phyloP scores from a whole-genome alignment of 2,113 vertebrate genomes.

The Pagrus major region DNA sequence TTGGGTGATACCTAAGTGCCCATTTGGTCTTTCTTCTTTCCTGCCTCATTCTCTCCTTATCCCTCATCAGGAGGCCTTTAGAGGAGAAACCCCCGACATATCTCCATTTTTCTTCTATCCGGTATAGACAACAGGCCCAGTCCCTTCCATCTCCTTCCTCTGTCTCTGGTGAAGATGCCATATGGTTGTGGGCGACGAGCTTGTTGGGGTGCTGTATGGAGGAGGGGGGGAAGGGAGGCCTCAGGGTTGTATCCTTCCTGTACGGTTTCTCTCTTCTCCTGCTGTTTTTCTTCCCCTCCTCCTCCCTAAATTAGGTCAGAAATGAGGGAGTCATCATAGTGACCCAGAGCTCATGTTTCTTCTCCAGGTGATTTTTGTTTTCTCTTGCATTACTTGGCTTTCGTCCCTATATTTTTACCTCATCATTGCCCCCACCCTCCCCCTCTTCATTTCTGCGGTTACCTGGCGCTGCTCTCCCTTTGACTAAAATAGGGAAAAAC shows the following conservation, averaged over 20 bases:
- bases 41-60: not conserved
- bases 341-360: constrained; percentile 46
- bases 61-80: not conserved
- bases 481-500: constrained; percentile 84
- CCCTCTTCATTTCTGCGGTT: constrained; percentile 33
- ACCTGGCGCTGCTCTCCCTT: constrained; percentile 64
- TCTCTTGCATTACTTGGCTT: constrained; percentile 37
- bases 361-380: constrained; percentile 53
- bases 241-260: constrained; percentile 44
- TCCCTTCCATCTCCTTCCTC: constrained; percentile 5
- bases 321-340: constrained; percentile 34
- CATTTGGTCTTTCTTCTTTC: not conserved
- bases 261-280: constrained; percentile 27
- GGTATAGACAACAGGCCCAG: not conserved
- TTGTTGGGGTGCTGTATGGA: constrained; percentile 51
- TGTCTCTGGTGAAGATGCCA: constrained; percentile 52
- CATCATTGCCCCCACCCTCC: not conserved
- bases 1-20: not conserved
- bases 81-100: not conserved
- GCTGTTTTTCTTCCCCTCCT: constrained; percentile 38
- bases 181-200: constrained; percentile 60
- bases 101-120: not conserved
- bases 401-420: constrained; percentile 7
- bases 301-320: constrained; percentile 54
- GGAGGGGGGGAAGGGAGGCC: constrained; percentile 37